Evolutionary conservation across 2,797 vertebrate genomes (phyloP), one percentile per base, ranked within the genome.

Genomic region (Poeciliopsis turneri): DNA sequence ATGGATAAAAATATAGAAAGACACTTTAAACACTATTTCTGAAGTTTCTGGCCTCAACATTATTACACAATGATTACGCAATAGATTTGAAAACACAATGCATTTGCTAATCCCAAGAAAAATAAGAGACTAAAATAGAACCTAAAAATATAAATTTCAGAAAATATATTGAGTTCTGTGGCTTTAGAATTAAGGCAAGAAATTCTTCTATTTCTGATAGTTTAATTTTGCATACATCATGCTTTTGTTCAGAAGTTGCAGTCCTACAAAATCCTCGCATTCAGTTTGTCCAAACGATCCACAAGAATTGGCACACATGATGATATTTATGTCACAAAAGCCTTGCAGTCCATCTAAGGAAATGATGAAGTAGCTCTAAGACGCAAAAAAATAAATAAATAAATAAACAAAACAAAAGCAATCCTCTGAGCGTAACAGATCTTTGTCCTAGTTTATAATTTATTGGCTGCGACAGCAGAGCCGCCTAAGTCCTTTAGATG

Each of bases 381-480:
- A 77, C 39, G 41, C 64, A 61, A 51, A 51, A 23, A 47, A 47
- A n/a, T n/a, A n/a, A 16, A 4, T 7, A 20, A 49, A 16, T 1
- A 30, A 30, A 23, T 1, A 51, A 51, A 51, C 20, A 51, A 61
- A 61, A 83, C 70, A 47, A 74, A 66, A 36, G 46, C 51, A 53
- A 75, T 61, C 41, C 80, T 55, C 78, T 76, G 82, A 72, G 73
- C 55, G 69, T 68, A 61, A 79, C 43, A 70, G 77, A 81, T 83
- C 79, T 84, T 70, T 61, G 79, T 80, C 74, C 78, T 84, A 33
- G 87, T 92, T 83, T 74, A 91, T 92, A 88, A 92, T 90, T 90
- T 75, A 91, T 39, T 18, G 51, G 66, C 74, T 87, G 83, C 13
- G 64, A 82, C 74, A 79, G 66, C 76, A 25, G 36, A 89, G 87